Evolutionary conservation across 2,888 invertebrate genomes (phyloP).

Genomic region (Eilema sororculum): DNA sequence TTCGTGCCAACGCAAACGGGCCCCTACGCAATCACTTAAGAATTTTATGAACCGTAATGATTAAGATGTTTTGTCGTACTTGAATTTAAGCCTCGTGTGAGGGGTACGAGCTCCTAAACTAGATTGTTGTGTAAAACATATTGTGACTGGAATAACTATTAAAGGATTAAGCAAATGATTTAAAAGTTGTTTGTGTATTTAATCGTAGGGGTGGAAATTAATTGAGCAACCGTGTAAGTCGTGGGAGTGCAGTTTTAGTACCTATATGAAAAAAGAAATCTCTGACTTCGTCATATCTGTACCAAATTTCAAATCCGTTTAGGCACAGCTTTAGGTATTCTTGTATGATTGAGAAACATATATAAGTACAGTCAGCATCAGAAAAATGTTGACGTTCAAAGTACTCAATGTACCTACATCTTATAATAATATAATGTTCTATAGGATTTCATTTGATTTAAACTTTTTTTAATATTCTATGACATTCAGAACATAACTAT

Average conservation of each 20-base stretch:
- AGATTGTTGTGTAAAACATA: conserved; percentile 73
- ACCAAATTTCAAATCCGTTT: no score
- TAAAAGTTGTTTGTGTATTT: conserved; percentile 40
- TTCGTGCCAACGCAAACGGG: conserved; percentile 78
- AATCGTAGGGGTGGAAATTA: conserved; percentile 44
- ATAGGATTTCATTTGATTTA: no score
- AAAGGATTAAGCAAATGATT: conserved; percentile 72
- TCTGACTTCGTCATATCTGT: no score
- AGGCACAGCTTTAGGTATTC: no score
- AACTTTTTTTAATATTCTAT: no score
- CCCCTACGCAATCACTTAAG: conserved; percentile 85
- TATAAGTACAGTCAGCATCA: no score
- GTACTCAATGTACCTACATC: no score
- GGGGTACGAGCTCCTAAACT: conserved; percentile 55
- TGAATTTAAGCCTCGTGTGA: conserved; percentile 69
- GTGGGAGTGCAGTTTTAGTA: not conserved
- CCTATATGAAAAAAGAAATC: no score
- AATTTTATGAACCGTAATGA: conserved; percentile 86
- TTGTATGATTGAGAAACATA: no score
- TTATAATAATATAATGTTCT: no score
- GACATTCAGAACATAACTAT: no score
- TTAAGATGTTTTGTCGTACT: conserved; percentile 84
- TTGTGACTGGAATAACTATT: conserved; percentile 83
- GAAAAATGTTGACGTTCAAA: no score
- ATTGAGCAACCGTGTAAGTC: conserved; percentile 29